Percentiles rank a stretch among this genome's conserved stretches.
phyloP scores from a whole-genome alignment of 2,797 vertebrate species.

The Liparis tanakae region DNA sequence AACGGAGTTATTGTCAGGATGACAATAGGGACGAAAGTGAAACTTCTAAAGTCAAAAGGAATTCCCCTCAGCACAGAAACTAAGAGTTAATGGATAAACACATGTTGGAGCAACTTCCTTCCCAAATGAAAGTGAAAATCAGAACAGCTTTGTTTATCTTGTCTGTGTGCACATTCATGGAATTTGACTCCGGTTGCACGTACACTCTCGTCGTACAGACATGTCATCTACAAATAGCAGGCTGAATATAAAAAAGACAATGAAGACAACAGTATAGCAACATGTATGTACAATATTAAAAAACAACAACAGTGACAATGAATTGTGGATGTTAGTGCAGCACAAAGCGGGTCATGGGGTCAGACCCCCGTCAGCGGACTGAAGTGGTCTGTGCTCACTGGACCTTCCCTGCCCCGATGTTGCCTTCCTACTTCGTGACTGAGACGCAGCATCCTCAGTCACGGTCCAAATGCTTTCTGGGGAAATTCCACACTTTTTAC shows the following conservation, averaged over 20 bases:
- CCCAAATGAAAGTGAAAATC: too few species aligned
- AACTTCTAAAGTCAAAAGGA: background rate
- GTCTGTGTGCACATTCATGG: too few species aligned
- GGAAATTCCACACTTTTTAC: background rate
- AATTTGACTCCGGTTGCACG: too few species aligned
- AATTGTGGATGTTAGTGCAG: background rate
- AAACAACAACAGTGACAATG: too few species aligned
- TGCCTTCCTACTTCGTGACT: too few species aligned
- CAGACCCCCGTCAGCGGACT: background rate
- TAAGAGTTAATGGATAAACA: background rate
- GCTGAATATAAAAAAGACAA: too few species aligned
- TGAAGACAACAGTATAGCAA: too few species aligned
- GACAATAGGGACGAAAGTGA: conserved; percentile 10
- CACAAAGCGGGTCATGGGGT: background rate
- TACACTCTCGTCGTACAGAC: too few species aligned
- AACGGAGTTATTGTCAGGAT: background rate
- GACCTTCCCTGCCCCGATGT: background rate
- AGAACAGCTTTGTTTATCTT: too few species aligned
- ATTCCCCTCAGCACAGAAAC: background rate
- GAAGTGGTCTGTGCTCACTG: rapidly evolving
- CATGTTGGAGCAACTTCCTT: background rate
- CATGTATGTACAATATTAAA: too few species aligned
- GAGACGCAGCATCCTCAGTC: background rate
- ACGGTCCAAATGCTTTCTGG: background rate
- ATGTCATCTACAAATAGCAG: too few species aligned